Percentiles rank a stretch among this genome's conserved stretches.
Conservation (phyloP, 2,888 invertebrate species). For the Caenorhabditis panamensis region DNA sequence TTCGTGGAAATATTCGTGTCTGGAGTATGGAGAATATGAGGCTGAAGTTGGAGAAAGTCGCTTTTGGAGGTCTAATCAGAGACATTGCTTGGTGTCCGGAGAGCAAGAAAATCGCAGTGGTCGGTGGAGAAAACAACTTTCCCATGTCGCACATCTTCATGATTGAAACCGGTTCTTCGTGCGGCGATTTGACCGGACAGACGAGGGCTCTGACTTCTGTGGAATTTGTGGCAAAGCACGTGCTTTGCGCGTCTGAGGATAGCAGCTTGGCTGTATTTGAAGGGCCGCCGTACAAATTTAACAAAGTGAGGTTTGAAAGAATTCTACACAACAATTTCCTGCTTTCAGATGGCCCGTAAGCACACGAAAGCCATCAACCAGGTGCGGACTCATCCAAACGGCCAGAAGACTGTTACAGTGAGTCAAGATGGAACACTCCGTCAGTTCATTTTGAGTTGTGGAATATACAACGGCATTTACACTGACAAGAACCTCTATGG, state of each 20-base stretch:
- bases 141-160: conserved; percentile 98
- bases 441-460: conserved; percentile 91
- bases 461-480: conserved; percentile 90
- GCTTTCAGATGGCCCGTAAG: too few relatives aligned
- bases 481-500: conserved; percentile 78
- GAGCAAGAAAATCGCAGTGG: conserved; percentile 94
- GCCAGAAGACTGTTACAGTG: too few relatives aligned
- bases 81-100: conserved; percentile 97
- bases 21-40: conserved; percentile 92
- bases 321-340: too few relatives aligned
- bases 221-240: conserved; percentile 90
- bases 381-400: too few relatives aligned
- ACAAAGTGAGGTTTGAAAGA: too few relatives aligned
- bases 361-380: too few relatives aligned
- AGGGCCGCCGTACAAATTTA: conserved; percentile 94
- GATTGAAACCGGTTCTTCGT: conserved; percentile 92
- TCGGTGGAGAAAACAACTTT: conserved; percentile 90
- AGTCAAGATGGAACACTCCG: conserved; percentile 95
- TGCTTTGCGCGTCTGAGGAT: conserved; percentile 97
- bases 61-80: conserved; percentile 94
- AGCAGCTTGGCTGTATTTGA: conserved; percentile 95
- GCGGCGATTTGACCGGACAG: conserved; percentile 80
- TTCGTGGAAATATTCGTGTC: conserved; percentile 85
- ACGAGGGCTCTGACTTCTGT: conserved; percentile 75
- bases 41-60: conserved; percentile 84